These are phyloP conservation scores for Platerodrilus igneus DNA, from an alignment of 2,888 invertebrate genomes.

Conservation along the genomic window DNA sequence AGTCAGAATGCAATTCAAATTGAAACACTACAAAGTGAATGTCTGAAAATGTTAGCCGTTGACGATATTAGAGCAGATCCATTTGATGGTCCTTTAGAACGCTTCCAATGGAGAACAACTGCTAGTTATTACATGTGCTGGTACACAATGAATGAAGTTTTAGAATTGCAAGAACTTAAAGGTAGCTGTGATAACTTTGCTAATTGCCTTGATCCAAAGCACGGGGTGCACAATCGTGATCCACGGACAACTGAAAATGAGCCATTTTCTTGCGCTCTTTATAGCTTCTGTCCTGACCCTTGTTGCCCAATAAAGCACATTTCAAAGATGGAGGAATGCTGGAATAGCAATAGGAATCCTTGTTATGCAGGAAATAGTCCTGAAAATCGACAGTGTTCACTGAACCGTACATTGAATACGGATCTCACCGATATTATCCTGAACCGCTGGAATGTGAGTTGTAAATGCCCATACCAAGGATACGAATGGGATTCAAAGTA, in stretches of 20 bases:
- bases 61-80: conserved; percentile 51
- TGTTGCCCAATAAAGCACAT: conserved; percentile 56
- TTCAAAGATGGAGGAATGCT: conserved; percentile 46
- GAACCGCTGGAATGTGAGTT: conserved; percentile 60
- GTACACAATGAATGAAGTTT: conserved; percentile 57
- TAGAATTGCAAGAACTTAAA: conserved; percentile 51
- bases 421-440: conserved; percentile 49
- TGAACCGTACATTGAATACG: conserved; percentile 40
- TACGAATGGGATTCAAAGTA: conserved; percentile 57
- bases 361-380: conserved; percentile 47
- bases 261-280: conserved; percentile 57
- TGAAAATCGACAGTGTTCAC: conserved; percentile 38
- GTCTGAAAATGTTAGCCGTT: conserved; percentile 46
- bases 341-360: conserved; percentile 49
- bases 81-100: conserved; percentile 55
- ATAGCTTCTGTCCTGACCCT: conserved; percentile 65
- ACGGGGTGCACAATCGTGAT: conserved; percentile 51
- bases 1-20: conserved; percentile 44
- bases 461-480: conserved; percentile 52
- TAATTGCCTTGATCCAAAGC: conserved; percentile 50
- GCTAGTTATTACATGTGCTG: conserved; percentile 66
- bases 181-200: conserved; percentile 62
- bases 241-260: conserved; percentile 54
- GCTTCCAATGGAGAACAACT: conserved; percentile 59
- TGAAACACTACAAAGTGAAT: conserved; percentile 49